Conservation (phyloP, 2,797 vertebrate species). For the Toxotes lorentzi region DNA sequence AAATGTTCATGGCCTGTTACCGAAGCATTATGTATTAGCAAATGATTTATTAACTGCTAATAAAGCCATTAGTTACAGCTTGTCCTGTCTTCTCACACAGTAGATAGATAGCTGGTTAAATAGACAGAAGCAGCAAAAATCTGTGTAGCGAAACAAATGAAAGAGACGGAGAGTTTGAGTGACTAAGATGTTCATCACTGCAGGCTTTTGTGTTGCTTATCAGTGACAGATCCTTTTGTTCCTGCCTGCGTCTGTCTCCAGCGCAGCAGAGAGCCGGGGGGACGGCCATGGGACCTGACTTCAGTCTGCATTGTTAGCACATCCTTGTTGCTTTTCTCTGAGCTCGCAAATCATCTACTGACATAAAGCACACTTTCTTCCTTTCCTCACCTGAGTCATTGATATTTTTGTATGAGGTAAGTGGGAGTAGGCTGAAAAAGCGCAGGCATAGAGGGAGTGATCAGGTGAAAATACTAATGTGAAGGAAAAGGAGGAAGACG, state of each 20-base stretch:
- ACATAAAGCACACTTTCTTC: conserved; percentile 54
- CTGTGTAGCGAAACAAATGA: conserved; percentile 4
- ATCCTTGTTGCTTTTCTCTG: conserved; percentile 47
- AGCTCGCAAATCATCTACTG: conserved; percentile 55
- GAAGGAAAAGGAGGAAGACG: neutral
- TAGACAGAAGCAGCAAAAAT: neutral
- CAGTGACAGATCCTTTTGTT: conserved; percentile 54
- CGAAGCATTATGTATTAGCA: neutral
- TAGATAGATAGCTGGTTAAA: neutral
- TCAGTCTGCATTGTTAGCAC: conserved; percentile 47
- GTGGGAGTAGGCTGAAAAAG: conserved; percentile 18
- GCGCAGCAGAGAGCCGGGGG: conserved; percentile 34
- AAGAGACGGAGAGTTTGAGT: conserved; percentile 29
- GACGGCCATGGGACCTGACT: conserved; percentile 39
- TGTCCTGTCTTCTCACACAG: neutral
- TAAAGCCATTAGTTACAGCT: neutral
- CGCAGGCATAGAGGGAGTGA: neutral
- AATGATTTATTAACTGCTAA: conserved; percentile 7
- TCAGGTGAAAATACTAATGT: conserved; percentile 12
- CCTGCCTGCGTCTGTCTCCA: conserved; percentile 36
- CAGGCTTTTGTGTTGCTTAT: conserved; percentile 44
- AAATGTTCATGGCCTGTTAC: neutral
- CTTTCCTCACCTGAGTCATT: conserved; percentile 42
- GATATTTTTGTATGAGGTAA: conserved; percentile 28
- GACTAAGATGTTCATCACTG: conserved; percentile 36